Evolutionary conservation across 2,888 invertebrate genomes (phyloP), one percentile per base, ranked within the genome.

Genomic region (Rotaria macrura): DNA sequence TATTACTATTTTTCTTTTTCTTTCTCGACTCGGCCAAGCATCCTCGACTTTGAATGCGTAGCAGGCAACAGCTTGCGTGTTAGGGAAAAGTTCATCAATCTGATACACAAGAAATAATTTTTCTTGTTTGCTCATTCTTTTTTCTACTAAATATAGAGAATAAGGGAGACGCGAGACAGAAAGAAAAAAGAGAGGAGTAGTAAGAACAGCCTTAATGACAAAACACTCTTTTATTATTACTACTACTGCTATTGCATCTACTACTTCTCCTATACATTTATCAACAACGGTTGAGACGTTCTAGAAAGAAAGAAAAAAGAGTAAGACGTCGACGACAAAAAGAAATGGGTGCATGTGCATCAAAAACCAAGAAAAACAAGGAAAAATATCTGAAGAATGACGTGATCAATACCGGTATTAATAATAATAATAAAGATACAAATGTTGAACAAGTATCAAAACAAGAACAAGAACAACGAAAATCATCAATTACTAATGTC

Each of bases 311-410:
- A 49, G 17, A 17, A 65, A 34, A 65, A 65, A 65, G 34, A 14
- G 20, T 34, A 65, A 65, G 65, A 34, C 65, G 20, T 65, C 29
- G 38, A 34, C 65, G 65, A 20, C 10, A 79, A 43, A 14, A 40
- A n/a, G n/a, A 79, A 43, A 79, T 79, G 79, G 79, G 79, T 79
- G n/a, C 79, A 12, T 79, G 79, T 34, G 43, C 79, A 79, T 43
- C 43, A 43, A 79, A 43, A 43, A 12, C 79, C 10, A 79, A 43
- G 14, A 79, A 79, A 43, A 40, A 40, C 43, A 79, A 43, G 9
- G n/a, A 79, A 43, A 79, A 79, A 79, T n/a, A 79, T n/a, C 43
- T 65, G 65, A 65, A 65, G 25, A 34, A 20, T 65, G 65, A 65
- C 20, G 12, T 20, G 34, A 65, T 34, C 14, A 34, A 65, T 34